Evolutionary conservation across 2,888 invertebrate genomes (phyloP), one percentile per base, ranked within the genome.

Genomic region (Candidula unifasciata): DNA sequence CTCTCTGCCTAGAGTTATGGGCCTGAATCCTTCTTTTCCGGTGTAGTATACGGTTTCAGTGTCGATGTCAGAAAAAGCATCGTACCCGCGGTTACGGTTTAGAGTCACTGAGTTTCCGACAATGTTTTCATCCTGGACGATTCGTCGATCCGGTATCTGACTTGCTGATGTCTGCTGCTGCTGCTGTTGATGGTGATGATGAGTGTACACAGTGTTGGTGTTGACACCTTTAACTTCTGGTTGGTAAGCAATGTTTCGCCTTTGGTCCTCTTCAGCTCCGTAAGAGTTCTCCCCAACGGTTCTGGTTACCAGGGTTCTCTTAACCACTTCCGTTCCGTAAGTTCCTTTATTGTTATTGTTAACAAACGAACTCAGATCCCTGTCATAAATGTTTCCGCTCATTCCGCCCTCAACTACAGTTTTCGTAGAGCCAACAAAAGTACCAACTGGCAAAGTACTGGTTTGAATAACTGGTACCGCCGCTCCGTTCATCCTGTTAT

Each of bases 31-130:
- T 30, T 71, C 79, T 33, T 69, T 54, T 0, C 83, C 83, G 0
- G 78, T 83, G 52, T 83, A 83, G 69, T 60, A 83, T 44, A 83
- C 73, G 30, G 83, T 83, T 76, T 83, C 79, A 1, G 73, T 37
- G 24, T 83, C 79, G 0, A 60, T 33, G 30, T 83, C 78, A 3
- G 77, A 77, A 57, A 78, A 68, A 52, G 69, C 54, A 69, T 83
- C 69, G 33, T 60, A 66, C n/a, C 21, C 60, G 37, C n/a, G 10
- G 27, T 24, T 21, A 24, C 33, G 54, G 27, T 37, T 10, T 2
- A 77, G 69, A 69, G 21, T 57, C 24, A 69, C 27, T 0, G 68
- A 1, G 16, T 35, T 60, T 2, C 74, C 74, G 5, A 74, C 21
- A 18, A 74, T 24, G 13, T 30, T 73, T 27, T 64, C 44, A 2